A percentile compares a stretch with the other conserved stretches of the same genome.
Evolutionary conservation across 2,888 invertebrate species (phyloP).

Genomic region (Drosophila siamana): DNA sequence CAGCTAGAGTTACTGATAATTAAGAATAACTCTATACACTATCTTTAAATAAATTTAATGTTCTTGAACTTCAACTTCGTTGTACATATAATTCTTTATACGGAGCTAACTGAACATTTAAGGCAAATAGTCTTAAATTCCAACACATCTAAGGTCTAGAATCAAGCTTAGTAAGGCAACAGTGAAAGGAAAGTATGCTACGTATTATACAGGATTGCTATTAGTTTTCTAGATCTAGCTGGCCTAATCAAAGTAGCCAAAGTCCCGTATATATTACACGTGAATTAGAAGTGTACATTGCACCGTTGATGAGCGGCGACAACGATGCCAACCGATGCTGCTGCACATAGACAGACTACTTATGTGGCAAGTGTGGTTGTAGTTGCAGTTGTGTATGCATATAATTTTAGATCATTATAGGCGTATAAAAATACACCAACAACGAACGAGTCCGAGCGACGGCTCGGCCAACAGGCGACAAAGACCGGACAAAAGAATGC

Average conservation of each 20-base stretch:
- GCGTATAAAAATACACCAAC: conserved; percentile 72
- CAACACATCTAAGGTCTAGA: no score
- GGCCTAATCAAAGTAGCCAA: conserved; percentile 40
- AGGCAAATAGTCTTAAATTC: no score
- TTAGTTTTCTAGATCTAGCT: conserved; percentile 18
- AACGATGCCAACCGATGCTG: conserved; percentile 42
- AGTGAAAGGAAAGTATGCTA: no score
- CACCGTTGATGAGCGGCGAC: conserved; percentile 52
- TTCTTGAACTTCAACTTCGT: background rate
- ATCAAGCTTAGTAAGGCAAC: no score
- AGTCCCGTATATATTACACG: conserved; percentile 68
- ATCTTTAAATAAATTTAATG: no score
- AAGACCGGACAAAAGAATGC: conserved; percentile 75
- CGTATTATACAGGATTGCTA: background rate
- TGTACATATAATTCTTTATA: no score
- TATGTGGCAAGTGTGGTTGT: conserved; percentile 37
- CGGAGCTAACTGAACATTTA: no score
- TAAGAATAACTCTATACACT: no score
- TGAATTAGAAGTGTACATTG: conserved; percentile 78
- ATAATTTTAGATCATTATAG: conserved; percentile 78
- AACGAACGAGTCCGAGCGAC: conserved; percentile 48
- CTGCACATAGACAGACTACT: conserved; percentile 41
- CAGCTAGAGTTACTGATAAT: background rate
- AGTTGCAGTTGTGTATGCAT: conserved; percentile 39
- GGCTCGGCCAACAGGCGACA: conserved; percentile 44